phyloP scores from a whole-genome alignment of 2,888 invertebrate species.

The Dimorphilus gyrociliatus region DNA sequence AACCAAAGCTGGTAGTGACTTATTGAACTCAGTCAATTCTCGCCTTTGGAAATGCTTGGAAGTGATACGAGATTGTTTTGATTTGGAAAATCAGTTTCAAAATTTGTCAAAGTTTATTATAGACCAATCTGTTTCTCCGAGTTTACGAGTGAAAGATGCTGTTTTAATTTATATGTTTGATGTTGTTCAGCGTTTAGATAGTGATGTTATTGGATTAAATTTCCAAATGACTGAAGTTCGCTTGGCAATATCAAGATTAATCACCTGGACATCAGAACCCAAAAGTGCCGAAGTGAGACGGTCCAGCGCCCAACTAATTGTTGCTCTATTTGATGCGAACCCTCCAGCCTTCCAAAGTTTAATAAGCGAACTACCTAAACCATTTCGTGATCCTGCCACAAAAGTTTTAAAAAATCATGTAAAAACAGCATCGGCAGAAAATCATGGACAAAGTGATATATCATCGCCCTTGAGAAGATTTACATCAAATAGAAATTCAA shows the following conservation, averaged over 20 bases:
- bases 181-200: slow-evolving; percentile 29
- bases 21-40: slow-evolving; percentile 72
- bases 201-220: too few relatives aligned
- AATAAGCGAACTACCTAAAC: slow-evolving; percentile 38
- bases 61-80: slow-evolving; percentile 44
- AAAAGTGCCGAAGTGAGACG: slow-evolving; percentile 52
- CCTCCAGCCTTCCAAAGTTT: slow-evolving; percentile 72
- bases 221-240: slow-evolving; percentile 45
- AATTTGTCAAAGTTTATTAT: slow-evolving; percentile 56
- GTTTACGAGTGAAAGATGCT: slow-evolving; percentile 42
- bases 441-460: slow-evolving; percentile 1
- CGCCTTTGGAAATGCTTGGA: slow-evolving; percentile 49
- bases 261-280: slow-evolving; percentile 55
- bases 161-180: slow-evolving; percentile 40
- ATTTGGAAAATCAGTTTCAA: slow-evolving; percentile 46
- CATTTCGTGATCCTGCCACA: slow-evolving; percentile 38
- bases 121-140: slow-evolving; percentile 41
- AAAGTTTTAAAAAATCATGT: slow-evolving; percentile 32
- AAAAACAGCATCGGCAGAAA: too few relatives aligned
- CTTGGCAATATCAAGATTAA: slow-evolving; percentile 51
- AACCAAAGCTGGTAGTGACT: slow-evolving; percentile 74
- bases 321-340: slow-evolving; percentile 75
- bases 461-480: too few relatives aligned
- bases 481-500: background rate
- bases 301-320: too few relatives aligned